Evolutionary conservation across 2,888 invertebrate genomes (phyloP), one percentile per base, ranked within the genome.

Genomic region (Boloria euphrosyne): DNA sequence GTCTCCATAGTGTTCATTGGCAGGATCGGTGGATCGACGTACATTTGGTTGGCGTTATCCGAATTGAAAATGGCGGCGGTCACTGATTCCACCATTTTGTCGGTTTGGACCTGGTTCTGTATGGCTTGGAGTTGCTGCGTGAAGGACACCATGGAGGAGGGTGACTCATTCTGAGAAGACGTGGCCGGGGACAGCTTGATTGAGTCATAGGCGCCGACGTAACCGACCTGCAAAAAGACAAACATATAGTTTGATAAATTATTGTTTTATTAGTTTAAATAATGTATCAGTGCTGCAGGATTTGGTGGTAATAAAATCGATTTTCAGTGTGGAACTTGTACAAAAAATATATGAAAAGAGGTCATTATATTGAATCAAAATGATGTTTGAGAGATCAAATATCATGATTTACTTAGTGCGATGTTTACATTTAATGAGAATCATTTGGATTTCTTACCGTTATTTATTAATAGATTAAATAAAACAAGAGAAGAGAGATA

Each of bases 101-200:
- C 93, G 3, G 93, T 93, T 73, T 92, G 90, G 62, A 86, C 91
- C 73, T 92, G 92, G 75, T 84, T 90, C 78, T 92, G 92, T 46
- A 92, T 87, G 66, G 89, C 90, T 68, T 90, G 90, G 67, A 92
- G 82, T 67, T 90, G 88, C 72, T 92, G 91, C 44, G 90, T 87
- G 82, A 92, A 93, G 5, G 88, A 80, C 0, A 78, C 85, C 18
- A 90, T 80, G 0, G 87, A 81, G 1, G 89, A 84, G 76, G 85
- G 94, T 1, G 87, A 75, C 70, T 84, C 83, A 77, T 79, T 81
- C 67, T 70, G 88, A 76, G 78, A 79, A 77, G 76, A 85, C 68
- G 79, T 87, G 74, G 82, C 81, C 79, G 83, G 93, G 74, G 94
- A 95, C 18, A 94, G 93, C 63, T 94, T 93, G 53, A 92, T 93